Evolutionary conservation across 2,113 vertebrate genomes (phyloP).

Genomic region (Andinoacara biseriatus): DNA sequence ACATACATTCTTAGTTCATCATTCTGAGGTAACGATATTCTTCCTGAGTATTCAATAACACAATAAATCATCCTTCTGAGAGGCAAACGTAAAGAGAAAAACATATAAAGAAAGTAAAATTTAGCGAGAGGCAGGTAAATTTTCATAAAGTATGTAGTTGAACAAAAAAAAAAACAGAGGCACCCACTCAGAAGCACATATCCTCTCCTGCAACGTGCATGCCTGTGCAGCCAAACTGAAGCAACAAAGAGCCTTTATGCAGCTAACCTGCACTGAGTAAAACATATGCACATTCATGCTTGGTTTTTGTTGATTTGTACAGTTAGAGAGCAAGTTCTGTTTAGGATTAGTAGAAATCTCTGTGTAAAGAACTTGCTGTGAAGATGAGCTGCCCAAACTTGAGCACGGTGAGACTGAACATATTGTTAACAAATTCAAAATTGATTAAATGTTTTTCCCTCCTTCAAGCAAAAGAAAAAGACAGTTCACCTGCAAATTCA

Average conservation of each 20-base stretch:
- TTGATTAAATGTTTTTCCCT: neutral
- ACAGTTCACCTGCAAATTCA: neutral
- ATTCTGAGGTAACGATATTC: constrained; percentile 87
- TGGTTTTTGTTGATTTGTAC: neutral
- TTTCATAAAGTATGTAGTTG: constrained; percentile 42
- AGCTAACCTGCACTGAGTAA: constrained; percentile 6
- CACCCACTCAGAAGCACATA: constrained; percentile 7
- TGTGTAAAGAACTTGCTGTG: constrained; percentile 27
- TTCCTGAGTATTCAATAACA: constrained; percentile 93
- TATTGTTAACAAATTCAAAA: constrained; percentile 21
- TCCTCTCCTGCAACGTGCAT: neutral
- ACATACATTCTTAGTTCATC: constrained; percentile 81
- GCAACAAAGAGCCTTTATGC: neutral
- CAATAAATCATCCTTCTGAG: constrained; percentile 78
- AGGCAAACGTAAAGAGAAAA: constrained; percentile 71
- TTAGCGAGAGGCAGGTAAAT: constrained; percentile 47
- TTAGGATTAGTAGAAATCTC: constrained; percentile 25
- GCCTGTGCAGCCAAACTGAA: constrained; percentile 30
- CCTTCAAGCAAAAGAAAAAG: neutral
- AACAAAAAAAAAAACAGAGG: constrained; percentile 16
- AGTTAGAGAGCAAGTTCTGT: neutral
- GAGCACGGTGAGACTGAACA: constrained; percentile 11
- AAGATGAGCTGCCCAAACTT: constrained; percentile 27
- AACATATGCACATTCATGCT: neutral
- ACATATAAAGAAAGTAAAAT: constrained; percentile 43